Percentiles rank a stretch among this genome's conserved stretches.
phyloP scores from a whole-genome alignment of 2,113 vertebrate genomes.

The Arizona elegans region DNA sequence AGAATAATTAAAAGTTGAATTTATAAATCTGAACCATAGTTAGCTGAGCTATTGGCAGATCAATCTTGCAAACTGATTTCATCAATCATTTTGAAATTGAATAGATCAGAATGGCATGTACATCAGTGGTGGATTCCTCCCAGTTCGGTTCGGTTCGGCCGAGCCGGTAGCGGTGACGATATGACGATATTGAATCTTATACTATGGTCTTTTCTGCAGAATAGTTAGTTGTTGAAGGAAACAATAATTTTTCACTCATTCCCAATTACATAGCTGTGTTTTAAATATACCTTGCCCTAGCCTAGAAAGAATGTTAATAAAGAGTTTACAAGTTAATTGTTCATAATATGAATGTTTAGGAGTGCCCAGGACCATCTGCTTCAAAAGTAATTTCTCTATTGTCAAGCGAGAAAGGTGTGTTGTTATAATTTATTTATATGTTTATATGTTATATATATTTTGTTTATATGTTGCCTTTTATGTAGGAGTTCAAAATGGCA shows the following conservation, averaged over 20 bases:
- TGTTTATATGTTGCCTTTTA: not conserved
- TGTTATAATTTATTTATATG: not conserved
- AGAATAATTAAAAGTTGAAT: not conserved
- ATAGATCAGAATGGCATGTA: not conserved
- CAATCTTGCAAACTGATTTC: not conserved
- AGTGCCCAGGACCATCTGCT: not conserved
- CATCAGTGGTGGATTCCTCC: no score
- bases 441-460: not conserved
- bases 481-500: not conserved
- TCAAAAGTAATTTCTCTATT: not conserved
- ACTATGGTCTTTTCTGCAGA: not conserved
- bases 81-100: not conserved
- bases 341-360: not conserved
- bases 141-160: no score
- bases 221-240: not conserved
- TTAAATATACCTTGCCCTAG: slow-evolving; percentile 19
- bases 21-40: not conserved
- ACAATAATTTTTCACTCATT: not conserved
- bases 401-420: not conserved
- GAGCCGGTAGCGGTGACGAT: no score
- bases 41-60: not conserved
- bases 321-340: not conserved
- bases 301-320: not conserved
- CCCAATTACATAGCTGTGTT: slow-evolving; percentile 21
- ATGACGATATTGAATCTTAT: not conserved